A percentile compares a stretch with the other conserved stretches of the same genome.
phyloP scores from a whole-genome alignment of 2,113 vertebrate species.

The Megaceryle maxima region DNA sequence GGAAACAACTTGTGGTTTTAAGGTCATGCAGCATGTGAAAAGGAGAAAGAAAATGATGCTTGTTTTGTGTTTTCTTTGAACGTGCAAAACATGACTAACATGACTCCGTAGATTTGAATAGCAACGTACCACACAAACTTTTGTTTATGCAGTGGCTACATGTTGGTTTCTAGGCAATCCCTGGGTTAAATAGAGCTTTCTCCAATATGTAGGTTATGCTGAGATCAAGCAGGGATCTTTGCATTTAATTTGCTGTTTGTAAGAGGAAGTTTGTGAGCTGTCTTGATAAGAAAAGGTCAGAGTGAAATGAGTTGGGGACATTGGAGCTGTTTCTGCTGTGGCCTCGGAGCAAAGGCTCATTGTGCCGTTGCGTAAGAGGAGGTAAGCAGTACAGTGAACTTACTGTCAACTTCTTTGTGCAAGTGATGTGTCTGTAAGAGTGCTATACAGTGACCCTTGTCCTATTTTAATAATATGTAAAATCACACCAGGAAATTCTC shows the following conservation, averaged over 20 bases:
- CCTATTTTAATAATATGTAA: not conserved
- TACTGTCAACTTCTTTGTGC: not conserved
- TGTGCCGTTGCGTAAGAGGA: not conserved
- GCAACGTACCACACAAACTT: not conserved
- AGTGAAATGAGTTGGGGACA: not conserved
- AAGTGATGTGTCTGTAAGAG: not conserved
- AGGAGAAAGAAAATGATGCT: not conserved
- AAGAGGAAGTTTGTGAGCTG: not conserved
- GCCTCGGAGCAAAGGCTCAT: not conserved
- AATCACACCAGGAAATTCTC: not conserved
- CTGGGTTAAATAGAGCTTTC: not conserved
- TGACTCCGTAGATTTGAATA: not conserved
- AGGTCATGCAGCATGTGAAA: not conserved
- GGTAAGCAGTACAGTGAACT: not conserved
- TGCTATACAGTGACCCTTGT: not conserved
- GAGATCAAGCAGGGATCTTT: not conserved
- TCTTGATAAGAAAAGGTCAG: not conserved
- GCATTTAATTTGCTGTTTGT: not conserved
- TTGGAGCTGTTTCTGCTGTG: not conserved
- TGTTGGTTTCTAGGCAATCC: not conserved
- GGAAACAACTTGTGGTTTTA: not conserved
- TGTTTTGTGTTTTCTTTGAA: not conserved
- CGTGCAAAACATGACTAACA: not conserved
- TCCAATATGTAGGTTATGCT: not conserved
- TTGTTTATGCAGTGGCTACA: accelerated